Evolutionary conservation across 2,797 vertebrate species (phyloP), one percentile per base, ranked within the genome.

Genomic region (Microctenopoma steveboyesi): DNA sequence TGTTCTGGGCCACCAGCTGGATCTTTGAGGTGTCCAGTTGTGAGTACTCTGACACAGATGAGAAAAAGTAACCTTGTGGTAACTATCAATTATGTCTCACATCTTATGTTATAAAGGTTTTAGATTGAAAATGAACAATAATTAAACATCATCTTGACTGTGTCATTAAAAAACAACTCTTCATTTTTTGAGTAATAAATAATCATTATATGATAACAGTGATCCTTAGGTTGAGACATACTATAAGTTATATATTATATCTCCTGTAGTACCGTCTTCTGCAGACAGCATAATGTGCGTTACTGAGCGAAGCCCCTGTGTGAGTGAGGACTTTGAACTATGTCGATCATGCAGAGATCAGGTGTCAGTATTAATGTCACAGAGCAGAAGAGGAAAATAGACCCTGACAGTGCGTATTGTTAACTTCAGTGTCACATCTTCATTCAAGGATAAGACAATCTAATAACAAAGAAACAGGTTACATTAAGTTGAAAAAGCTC

Each of bases 21-120:
- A 95, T 99, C 87, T 94, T 95, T 3, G 95, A 98, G 54, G 95
- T 95, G 1, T 99, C 98, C 35, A 87, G 91, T 89, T 95, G 98
- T 99, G 94, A 95, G 8, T 37, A 37, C 2, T 37, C 37, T 37
- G 37, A 37, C 37, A 37, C 37, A 10, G 3, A 37, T 33, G 5
- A 33, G 30, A 6, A 33, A 30, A 30, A 30, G 28, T 30, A 30
- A 30, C 37, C 2, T 4, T 2, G 37, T 37, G 3, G 13, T 28
- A 15, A 27, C 47, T 3, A 2, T 28, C 13, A 13, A 49, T 25
- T 25, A 18, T 12, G 1, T 51, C 13, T 30, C 49, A 51, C 49
- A 37, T 9, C 37, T 37, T 37, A 37, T 37, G 37, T 37, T 4
- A 37, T 37, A 10, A 11, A 4, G 37, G 30, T 33, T 37, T 37